phyloP scores from a whole-genome alignment of 2,797 vertebrate genomes.

The Acanthurus tractus region DNA sequence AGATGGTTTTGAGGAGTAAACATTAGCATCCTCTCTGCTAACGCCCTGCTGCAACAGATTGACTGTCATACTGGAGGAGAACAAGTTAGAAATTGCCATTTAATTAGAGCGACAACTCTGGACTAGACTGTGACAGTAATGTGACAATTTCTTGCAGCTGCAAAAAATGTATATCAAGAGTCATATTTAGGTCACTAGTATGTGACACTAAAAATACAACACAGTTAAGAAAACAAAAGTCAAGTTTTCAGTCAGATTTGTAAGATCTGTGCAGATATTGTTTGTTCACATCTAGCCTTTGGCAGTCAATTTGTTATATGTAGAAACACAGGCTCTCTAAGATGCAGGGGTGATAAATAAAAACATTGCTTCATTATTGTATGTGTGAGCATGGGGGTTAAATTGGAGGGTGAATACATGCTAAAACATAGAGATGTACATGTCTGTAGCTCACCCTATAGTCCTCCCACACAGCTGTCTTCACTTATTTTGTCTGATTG shows the following conservation, averaged over 20 bases:
- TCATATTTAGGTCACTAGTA: not conserved
- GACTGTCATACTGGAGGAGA: not conserved
- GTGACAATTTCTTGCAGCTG: not conserved
- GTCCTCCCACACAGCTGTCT: conserved; percentile 11
- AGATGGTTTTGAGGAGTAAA: not conserved
- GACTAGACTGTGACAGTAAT: not conserved
- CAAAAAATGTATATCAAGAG: not conserved
- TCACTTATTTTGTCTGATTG: not conserved
- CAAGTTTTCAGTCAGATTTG: not conserved
- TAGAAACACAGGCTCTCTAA: not conserved
- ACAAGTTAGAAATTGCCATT: not conserved
- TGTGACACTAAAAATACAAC: not conserved
- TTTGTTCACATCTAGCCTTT: not conserved
- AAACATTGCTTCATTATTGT: not conserved
- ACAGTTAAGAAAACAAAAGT: not conserved
- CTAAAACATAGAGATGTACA: too few species aligned
- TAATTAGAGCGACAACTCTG: not conserved
- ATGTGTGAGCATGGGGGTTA: not conserved
- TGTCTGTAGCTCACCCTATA: not conserved
- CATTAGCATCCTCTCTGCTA: conserved; percentile 3
- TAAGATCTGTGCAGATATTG: not conserved
- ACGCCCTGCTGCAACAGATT: conserved; percentile 1
- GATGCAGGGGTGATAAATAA: not conserved
- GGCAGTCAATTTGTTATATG: not conserved
- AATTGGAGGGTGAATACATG: not conserved